Base-by-base conservation (phyloP, 2,888 invertebrate genomes). In the Acholoe squamosa region DNA sequence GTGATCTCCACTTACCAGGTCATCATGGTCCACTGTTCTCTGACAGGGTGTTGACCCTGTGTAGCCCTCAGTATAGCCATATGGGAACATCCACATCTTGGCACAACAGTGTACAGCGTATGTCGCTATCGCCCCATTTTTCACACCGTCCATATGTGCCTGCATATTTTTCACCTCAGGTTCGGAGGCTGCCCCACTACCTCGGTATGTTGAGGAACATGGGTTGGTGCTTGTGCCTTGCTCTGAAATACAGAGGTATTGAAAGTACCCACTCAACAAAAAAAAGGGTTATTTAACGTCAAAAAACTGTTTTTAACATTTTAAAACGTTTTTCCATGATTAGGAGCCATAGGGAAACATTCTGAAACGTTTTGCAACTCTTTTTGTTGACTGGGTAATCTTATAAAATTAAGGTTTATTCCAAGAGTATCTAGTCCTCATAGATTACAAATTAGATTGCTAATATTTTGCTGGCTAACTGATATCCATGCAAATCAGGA, bases 71-170 rank as follows among this genome's bases (percentile, higher is more conserved):
- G 76, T 76, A 31, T 76, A 76, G 28, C 76, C 76, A 16, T 76
- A 76, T 3, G 76, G 76, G 76, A 76, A 76, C 76, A 76, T 76
- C 76, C 76, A 76, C 76, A 76, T 76, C 76, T 76, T 76, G 76
- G 76, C 76, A 25, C 76, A 76, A 16, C 76, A 76, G 76, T 76
- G 76, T 1, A 76, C 76, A 7, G 76, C 76, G 31, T 76, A 76
- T 1, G 76, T 76, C 28, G 76, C 76, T 5, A 76, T 3, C n/a
- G 76, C 31, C 28, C 28, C 3, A 3, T n/a, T 31, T 31, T 25
- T 76, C 28, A 31, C 25, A 3, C 76, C 3, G 28, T 25, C 31
- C 28, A 76, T 25, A 1, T 31, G 28, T 14, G 76, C 76, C 76
- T 76, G 76, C 76, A 76, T 76, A 31, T 76, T 76, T 16, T 76